Evolutionary conservation across 2,888 invertebrate genomes (phyloP), one percentile per base, ranked within the genome.

Genomic region (Escarpia spicata): DNA sequence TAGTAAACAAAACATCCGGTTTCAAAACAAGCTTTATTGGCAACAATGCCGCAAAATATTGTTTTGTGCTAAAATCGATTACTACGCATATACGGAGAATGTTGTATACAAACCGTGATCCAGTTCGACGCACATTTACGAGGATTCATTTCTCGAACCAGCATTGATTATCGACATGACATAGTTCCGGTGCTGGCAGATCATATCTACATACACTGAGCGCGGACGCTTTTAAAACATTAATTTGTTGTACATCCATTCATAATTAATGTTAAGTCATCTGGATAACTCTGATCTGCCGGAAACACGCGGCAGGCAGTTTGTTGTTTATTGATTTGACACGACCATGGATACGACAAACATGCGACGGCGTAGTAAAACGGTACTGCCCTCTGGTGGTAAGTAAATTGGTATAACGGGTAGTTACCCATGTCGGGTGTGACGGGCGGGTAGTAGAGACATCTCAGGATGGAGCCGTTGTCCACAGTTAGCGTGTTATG

Each of bases 361-460:
- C 52, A 52, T 52, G 15, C 52, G 52, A 52, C 52, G 52, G 52
- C 9, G 9, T 12, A 6, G 8, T 52, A 52, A 9, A 52, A 52
- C 52, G 15, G 9, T 52, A 52, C 52, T 9, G 52, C 52, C 52
- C 12, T 15, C 52, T 52, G 15, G 52, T 15, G 52, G 52, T 37
- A 37, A 37, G 37, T 52, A 52, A 52, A 52, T 52, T 9, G 6
- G 10, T 52, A 26, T 75, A 15, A 75, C 15, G n/a, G 75, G 75
- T 75, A 75, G n/a, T 75, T 75, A 75, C 75, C 75, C 75, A 75
- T 75, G 75, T 75, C 75, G 26, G 75, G 75, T 19, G 75, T 75
- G 75, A 75, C 26, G 75, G 75, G 75, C 19, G 75, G 75, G n/a
- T 75, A 75, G 26, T 75, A 75, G 75, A 75, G 75, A 26, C 75